These are phyloP conservation scores for Limosa lapponica DNA, from an alignment of 2,797 vertebrate species.

Conservation along the genomic window DNA sequence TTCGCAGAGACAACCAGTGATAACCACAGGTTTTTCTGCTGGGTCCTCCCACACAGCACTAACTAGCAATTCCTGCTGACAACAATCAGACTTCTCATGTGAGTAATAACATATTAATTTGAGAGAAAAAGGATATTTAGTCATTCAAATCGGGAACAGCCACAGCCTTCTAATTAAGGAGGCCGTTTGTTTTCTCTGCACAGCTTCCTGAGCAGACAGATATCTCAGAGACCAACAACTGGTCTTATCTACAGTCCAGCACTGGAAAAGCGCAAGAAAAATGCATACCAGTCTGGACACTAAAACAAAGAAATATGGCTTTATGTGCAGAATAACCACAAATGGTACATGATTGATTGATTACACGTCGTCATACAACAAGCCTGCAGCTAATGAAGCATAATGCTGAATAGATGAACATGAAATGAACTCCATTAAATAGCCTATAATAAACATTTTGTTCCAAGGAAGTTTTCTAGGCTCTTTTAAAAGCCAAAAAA, in stretches of 20 bases:
- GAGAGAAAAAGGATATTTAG: neutral
- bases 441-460: neutral
- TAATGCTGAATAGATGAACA: neutral
- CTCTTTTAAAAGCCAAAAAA: neutral
- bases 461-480: neutral
- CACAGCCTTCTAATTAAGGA: conserved; percentile 9
- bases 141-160: neutral
- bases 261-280: conserved; percentile 10
- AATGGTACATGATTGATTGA: conserved; percentile 2
- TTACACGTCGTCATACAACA: neutral
- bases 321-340: neutral
- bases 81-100: neutral
- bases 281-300: neutral
- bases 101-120: conserved; percentile 7
- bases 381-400: neutral
- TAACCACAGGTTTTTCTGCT: neutral
- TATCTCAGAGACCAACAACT: neutral
- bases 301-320: conserved; percentile 7
- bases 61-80: neutral
- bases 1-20: neutral
- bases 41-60: neutral
- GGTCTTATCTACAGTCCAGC: neutral
- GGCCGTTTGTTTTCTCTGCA: neutral
- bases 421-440: neutral
- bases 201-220: neutral